Evolutionary conservation across 1,140 invertebrate species (phyloP).

Genomic region (Mya arenaria): DNA sequence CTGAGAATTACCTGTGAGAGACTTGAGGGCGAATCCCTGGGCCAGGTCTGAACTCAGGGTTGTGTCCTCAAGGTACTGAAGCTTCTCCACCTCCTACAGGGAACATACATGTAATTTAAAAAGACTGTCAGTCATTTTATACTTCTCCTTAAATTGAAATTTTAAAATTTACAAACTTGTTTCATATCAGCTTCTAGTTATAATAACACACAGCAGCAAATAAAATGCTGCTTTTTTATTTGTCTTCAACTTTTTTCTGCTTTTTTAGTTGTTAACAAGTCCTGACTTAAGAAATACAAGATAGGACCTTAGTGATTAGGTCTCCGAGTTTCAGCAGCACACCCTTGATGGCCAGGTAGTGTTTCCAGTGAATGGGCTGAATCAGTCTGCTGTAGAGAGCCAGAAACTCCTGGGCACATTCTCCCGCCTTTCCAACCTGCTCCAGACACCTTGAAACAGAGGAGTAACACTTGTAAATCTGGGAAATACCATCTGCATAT

Average conservation of each 20-base stretch:
- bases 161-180: too few species aligned
- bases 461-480: too few species aligned
- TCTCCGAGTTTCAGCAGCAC: constrained; percentile 92
- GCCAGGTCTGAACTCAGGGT: constrained; percentile 96
- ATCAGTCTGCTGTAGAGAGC: constrained; percentile 90
- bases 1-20: constrained; percentile 72
- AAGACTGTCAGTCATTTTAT: too few species aligned
- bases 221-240: too few species aligned
- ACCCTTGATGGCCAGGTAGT: constrained; percentile 91
- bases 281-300: too few species aligned
- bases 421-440: constrained; percentile 85
- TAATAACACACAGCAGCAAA: too few species aligned
- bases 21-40: constrained; percentile 86
- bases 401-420: constrained; percentile 94
- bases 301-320: constrained; percentile 88
- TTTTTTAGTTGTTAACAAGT: too few species aligned
- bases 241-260: too few species aligned
- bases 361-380: constrained; percentile 87
- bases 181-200: too few species aligned
- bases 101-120: too few species aligned
- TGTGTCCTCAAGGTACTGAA: constrained; percentile 84
- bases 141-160: too few species aligned
- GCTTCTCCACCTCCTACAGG: constrained; percentile 91
- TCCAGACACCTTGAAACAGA: constrained; percentile 86
- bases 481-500: too few species aligned